Percentiles rank a stretch among this genome's conserved stretches.
These are phyloP conservation scores for Geococcyx californianus DNA, from an alignment of 2,113 vertebrate species.

Conservation along the genomic window DNA sequence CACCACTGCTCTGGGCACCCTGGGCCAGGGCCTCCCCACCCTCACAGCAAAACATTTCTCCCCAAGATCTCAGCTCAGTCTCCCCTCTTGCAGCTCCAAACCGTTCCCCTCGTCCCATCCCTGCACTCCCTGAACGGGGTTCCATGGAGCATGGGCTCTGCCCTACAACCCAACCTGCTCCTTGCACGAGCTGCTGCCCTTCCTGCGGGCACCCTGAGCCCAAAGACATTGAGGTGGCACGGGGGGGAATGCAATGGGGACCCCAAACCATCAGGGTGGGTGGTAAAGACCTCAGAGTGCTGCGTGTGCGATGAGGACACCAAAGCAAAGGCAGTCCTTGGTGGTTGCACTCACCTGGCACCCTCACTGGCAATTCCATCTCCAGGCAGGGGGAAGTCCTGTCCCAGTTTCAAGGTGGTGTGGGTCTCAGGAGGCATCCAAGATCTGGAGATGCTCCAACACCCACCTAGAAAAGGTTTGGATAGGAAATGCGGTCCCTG, in stretches of 20 bases:
- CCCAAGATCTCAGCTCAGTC: too few relatives aligned
- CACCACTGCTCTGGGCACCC: too few relatives aligned
- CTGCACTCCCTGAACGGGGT: too few relatives aligned
- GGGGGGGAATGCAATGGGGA: background rate
- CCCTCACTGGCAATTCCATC: background rate
- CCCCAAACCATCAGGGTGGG: background rate
- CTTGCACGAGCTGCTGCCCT: background rate
- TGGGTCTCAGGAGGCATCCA: fast-evolving
- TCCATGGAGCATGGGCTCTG: background rate
- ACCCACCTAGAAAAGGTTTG: background rate
- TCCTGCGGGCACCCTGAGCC: background rate
- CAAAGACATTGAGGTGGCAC: background rate
- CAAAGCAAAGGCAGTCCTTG: fast-evolving
- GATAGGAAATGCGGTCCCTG: fast-evolving
- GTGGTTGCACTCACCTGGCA: fast-evolving
- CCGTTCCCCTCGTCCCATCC: too few relatives aligned
- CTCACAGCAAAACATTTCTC: too few relatives aligned
- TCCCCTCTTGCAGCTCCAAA: too few relatives aligned
- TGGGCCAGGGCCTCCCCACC: too few relatives aligned
- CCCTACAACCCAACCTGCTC: background rate
- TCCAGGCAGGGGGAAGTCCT: too few relatives aligned
- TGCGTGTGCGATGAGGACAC: too few relatives aligned
- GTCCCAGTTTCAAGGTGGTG: fast-evolving
- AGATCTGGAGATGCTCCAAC: background rate
- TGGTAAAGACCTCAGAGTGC: too few relatives aligned